A percentile compares a stretch with the other conserved stretches of the same genome.
phyloP scores from a whole-genome alignment of 1,140 invertebrate genomes.

The Drosophila yakuba region DNA sequence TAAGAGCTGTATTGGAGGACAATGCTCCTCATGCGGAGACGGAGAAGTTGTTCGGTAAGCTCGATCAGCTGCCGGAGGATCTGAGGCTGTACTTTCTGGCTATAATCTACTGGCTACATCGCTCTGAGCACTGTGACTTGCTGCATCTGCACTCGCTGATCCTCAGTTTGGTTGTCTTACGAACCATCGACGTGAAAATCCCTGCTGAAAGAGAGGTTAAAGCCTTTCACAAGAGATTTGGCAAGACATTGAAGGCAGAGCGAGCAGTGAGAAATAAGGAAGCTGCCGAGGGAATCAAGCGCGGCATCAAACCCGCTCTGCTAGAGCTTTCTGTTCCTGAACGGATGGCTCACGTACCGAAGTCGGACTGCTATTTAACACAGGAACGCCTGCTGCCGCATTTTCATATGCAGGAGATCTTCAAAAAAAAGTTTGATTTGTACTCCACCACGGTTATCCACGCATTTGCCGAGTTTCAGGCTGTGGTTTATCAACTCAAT shows the following conservation, averaged over 20 bases:
- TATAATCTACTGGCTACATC: conserved; percentile 89
- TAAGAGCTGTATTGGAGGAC: conserved; percentile 78
- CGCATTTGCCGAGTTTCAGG: conserved; percentile 90
- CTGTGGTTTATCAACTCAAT: conserved; percentile 87
- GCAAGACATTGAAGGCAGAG: conserved; percentile 70
- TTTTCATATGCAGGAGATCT: conserved; percentile 87
- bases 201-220: conserved; percentile 85
- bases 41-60: conserved; percentile 63
- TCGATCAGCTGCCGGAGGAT: conserved; percentile 86
- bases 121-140: conserved; percentile 85
- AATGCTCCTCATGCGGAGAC: conserved; percentile 63
- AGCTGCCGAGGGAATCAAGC: conserved; percentile 51
- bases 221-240: conserved; percentile 84
- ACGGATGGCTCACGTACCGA: conserved; percentile 85
- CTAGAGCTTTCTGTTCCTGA: conserved; percentile 72
- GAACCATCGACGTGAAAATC: conserved; percentile 87
- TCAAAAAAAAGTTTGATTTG: conserved; percentile 87
- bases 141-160: conserved; percentile 87
- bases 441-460: conserved; percentile 88
- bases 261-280: conserved; percentile 63
- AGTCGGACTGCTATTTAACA: conserved; percentile 87
- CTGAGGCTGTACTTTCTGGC: conserved; percentile 88
- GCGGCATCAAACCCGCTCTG: conserved; percentile 47
- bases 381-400: conserved; percentile 87
- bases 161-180: conserved; percentile 87